Conservation (phyloP, 2,113 vertebrate species). For the Dinomys branickii region DNA sequence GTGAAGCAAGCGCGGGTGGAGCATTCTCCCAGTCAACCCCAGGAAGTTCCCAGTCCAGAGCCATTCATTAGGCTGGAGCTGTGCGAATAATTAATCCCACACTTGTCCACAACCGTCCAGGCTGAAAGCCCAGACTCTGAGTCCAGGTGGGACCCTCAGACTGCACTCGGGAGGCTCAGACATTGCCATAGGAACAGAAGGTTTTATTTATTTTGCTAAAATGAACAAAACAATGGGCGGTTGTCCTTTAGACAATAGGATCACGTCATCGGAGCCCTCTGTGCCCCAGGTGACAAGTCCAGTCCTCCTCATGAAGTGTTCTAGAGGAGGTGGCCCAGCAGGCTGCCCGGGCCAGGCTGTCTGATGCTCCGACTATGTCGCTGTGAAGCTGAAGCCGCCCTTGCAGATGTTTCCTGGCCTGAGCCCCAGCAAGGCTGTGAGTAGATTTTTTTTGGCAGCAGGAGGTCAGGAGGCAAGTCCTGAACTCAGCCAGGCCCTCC, state of each 20-base stretch:
- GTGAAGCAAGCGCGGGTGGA: slow-evolving; percentile 39
- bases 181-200: slow-evolving; percentile 62
- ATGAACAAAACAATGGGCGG: slow-evolving; percentile 60
- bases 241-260: slow-evolving; percentile 69
- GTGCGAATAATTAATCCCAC: slow-evolving; percentile 64
- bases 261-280: slow-evolving; percentile 46
- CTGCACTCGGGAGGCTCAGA: neutral
- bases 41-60: slow-evolving; percentile 62
- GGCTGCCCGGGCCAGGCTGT: neutral
- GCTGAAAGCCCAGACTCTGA: neutral
- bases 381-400: neutral
- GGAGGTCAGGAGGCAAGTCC: neutral
- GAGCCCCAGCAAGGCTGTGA: slow-evolving; percentile 13
- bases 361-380: slow-evolving; percentile 15
- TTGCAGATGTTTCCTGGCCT: slow-evolving; percentile 78
- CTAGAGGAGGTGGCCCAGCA: slow-evolving; percentile 26
- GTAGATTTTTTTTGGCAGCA: neutral
- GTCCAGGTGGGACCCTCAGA: slow-evolving; percentile 60
- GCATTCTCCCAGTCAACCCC: neutral
- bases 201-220: slow-evolving; percentile 69
- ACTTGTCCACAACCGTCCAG: slow-evolving; percentile 26
- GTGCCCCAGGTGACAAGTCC: slow-evolving; percentile 59
- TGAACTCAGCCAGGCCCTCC: neutral
- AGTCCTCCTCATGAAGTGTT: neutral
- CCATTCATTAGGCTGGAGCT: slow-evolving; percentile 61